Percentiles rank a stretch among this genome's conserved stretches.
These are phyloP conservation scores for Dorcus parallelipipedus DNA, from an alignment of 2,888 invertebrate species.

Conservation along the genomic window DNA sequence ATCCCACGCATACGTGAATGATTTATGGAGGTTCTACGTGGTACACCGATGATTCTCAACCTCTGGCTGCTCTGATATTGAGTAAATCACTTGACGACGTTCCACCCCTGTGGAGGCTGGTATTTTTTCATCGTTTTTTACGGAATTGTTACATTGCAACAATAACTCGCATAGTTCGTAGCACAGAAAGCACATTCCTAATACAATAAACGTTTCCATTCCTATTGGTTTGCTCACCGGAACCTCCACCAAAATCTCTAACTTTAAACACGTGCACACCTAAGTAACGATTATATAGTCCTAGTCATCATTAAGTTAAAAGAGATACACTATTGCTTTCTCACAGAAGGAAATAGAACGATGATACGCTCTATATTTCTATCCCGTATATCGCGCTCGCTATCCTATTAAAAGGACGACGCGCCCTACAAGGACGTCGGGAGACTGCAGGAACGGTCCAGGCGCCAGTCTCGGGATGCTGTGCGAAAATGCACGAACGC, in stretches of 20 bases:
- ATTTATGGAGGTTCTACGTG: slow-evolving; percentile 13
- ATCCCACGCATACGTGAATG: slow-evolving; percentile 11
- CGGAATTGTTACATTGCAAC: slow-evolving; percentile 49
- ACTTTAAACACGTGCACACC: no score
- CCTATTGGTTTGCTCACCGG: slow-evolving; percentile 6
- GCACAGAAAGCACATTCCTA: slow-evolving; percentile 65
- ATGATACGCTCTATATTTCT: neutral
- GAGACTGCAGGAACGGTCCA: slow-evolving; percentile 38
- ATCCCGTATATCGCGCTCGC: neutral
- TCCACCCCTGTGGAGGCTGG: slow-evolving; percentile 31
- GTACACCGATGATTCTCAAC: slow-evolving; percentile 14
- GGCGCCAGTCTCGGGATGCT: slow-evolving; percentile 34
- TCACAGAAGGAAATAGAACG: neutral
- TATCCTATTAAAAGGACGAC: slow-evolving; percentile 10
- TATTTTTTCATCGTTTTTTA: slow-evolving; percentile 37
- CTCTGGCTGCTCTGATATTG: slow-evolving; percentile 35
- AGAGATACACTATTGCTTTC: neutral
- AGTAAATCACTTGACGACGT: slow-evolving; percentile 37
- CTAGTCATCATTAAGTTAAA: neutral
- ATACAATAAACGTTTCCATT: slow-evolving; percentile 66
- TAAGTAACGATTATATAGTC: no score
- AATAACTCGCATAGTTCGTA: slow-evolving; percentile 66
- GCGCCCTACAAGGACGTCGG: slow-evolving; percentile 30
- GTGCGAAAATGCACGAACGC: slow-evolving; percentile 23
- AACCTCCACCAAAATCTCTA: no score